A percentile compares a stretch with the other conserved stretches of the same genome.
phyloP scores from a whole-genome alignment of 2,113 vertebrate species.

The Meleagris gallopavo region DNA sequence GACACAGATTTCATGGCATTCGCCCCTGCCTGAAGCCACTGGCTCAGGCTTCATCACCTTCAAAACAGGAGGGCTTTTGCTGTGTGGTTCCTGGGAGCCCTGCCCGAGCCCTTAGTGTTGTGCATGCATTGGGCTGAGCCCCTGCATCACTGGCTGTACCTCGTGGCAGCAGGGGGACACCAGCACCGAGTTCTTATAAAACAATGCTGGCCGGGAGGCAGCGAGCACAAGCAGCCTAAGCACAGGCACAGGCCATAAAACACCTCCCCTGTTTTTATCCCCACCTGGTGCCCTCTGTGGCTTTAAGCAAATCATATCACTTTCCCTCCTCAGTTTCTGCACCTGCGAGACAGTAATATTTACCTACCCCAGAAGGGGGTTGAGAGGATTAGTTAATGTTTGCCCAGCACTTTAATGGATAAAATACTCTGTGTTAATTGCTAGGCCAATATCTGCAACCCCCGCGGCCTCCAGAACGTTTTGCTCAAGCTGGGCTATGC shows the following conservation, averaged over 20 bases:
- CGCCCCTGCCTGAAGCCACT: background rate
- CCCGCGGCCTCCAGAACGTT: background rate
- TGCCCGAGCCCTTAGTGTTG: background rate
- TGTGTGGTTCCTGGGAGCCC: background rate
- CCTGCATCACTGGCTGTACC: rapidly evolving
- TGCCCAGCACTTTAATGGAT: constrained; percentile 32
- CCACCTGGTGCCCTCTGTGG: background rate
- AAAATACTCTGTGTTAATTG: constrained; percentile 31
- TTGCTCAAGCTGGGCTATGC: background rate
- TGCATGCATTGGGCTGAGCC: rapidly evolving
- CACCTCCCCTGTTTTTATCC: background rate
- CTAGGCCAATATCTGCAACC: background rate
- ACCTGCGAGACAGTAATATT: constrained; percentile 52
- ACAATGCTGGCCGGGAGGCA: background rate
- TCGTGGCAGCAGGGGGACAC: rapidly evolving
- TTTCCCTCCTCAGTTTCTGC: constrained; percentile 34
- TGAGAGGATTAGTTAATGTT: constrained; percentile 60
- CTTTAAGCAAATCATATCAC: constrained; percentile 43
- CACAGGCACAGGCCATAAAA: constrained; percentile 14
- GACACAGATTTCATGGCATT: background rate
- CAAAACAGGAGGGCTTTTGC: background rate
- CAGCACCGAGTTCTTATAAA: background rate
- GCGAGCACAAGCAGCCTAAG: background rate
- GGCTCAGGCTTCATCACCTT: background rate
- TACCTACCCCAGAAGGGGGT: constrained; percentile 15